phyloP scores from a whole-genome alignment of 2,888 invertebrate species.

The Ichneumoninae sp. region DNA sequence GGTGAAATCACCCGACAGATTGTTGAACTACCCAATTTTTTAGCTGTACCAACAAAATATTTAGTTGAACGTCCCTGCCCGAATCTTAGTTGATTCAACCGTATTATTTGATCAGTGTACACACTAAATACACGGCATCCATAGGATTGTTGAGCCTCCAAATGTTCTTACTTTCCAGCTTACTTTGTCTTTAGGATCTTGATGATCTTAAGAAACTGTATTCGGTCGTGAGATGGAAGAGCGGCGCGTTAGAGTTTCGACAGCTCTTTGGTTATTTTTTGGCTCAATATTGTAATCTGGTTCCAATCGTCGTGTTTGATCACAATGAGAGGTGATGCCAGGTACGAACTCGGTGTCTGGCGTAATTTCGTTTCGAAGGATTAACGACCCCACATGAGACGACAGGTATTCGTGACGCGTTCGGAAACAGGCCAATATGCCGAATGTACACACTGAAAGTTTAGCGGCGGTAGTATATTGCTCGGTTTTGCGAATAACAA shows the following conservation, averaged over 20 bases:
- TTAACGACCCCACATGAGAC: conserved; percentile 16
- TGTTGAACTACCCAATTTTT: too few relatives aligned
- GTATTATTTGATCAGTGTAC: too few relatives aligned
- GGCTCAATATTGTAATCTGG: conserved; percentile 2
- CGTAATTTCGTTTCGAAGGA: conserved; percentile 11
- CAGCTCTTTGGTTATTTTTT: conserved; percentile 1
- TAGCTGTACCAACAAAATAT: too few relatives aligned
- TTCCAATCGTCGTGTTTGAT: conserved; percentile 23
- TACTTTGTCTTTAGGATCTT: background rate
- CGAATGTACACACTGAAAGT: background rate
- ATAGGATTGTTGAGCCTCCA: background rate
- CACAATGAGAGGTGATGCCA: conserved; percentile 12
- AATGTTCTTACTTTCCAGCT: background rate
- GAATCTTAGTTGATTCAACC: too few relatives aligned
- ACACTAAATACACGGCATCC: background rate
- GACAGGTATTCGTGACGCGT: conserved; percentile 40
- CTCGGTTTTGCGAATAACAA: conserved; percentile 69
- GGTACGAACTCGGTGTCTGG: background rate
- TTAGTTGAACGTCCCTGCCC: too few relatives aligned
- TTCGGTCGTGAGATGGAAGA: background rate
- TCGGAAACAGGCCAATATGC: background rate
- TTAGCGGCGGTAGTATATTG: conserved; percentile 50
- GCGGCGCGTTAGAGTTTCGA: background rate
- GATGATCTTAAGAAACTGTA: background rate
- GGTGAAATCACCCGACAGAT: too few relatives aligned